A percentile compares a stretch with the other conserved stretches of the same genome.
Conservation (phyloP, 2,797 vertebrate species). For the Pangasius macronema region DNA sequence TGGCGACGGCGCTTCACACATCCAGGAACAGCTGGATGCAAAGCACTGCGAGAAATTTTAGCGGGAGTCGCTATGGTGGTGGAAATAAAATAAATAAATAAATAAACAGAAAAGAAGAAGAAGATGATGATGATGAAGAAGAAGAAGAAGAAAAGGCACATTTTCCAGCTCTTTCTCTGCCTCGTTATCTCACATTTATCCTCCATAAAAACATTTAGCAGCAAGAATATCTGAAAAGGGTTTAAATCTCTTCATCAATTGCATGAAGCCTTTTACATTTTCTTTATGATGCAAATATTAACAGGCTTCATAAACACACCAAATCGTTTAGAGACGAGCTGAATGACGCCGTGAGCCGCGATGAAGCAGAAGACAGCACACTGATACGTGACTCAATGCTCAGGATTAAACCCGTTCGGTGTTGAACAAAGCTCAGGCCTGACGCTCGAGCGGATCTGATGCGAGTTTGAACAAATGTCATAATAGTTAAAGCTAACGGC, state of each 20-base stretch:
- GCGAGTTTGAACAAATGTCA: background rate
- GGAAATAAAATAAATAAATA: conserved; percentile 63
- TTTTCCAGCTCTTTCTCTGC: background rate
- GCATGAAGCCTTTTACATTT: background rate
- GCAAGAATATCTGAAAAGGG: background rate
- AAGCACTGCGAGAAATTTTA: conserved; percentile 55
- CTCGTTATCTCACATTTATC: background rate
- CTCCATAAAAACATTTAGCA: background rate
- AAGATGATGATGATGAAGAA: background rate
- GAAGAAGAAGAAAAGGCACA: background rate
- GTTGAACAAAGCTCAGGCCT: background rate
- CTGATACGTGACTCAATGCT: too few species aligned
- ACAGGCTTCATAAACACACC: background rate
- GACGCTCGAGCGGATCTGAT: background rate
- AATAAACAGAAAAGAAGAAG: background rate
- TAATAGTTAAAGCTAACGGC: background rate
- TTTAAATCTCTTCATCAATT: background rate
- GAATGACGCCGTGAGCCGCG: too few species aligned
- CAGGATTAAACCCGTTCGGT: background rate
- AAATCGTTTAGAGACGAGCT: too few species aligned
- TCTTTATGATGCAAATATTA: background rate
- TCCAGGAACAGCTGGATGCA: conserved; percentile 66
- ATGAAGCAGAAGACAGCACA: too few species aligned
- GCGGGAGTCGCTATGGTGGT: conserved; percentile 58
- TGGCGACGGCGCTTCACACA: conserved; percentile 74